Percentiles rank a stretch among this genome's conserved stretches.
Conservation (phyloP, 2,888 invertebrate species). For the Chalcosyrphus nemorum region DNA sequence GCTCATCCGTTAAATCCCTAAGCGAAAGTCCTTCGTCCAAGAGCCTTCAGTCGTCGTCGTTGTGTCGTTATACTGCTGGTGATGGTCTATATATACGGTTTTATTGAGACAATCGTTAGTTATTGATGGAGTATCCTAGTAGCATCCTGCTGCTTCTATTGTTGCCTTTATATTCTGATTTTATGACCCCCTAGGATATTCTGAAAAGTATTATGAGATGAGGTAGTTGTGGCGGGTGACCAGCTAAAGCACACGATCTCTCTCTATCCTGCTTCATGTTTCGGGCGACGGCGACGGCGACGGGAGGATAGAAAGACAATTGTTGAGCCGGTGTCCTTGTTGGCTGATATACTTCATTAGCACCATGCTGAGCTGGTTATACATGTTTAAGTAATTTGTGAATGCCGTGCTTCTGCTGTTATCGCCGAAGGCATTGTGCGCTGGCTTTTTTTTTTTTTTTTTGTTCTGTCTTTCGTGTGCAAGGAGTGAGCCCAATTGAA, state of each 20-base stretch:
- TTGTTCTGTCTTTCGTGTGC: no score
- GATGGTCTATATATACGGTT: slow-evolving; percentile 24
- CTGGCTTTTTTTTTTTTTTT: no score
- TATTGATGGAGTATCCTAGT: slow-evolving; percentile 58
- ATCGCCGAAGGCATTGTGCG: slow-evolving; percentile 19
- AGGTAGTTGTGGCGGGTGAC: slow-evolving; percentile 24
- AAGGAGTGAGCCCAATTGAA: not conserved
- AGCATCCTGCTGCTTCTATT: slow-evolving; percentile 58
- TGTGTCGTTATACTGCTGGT: not conserved
- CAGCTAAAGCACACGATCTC: not conserved
- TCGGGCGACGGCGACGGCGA: no score
- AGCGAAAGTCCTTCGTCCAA: slow-evolving; percentile 37
- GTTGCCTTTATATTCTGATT: slow-evolving; percentile 57
- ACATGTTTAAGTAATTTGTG: slow-evolving; percentile 55
- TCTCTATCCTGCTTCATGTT: no score
- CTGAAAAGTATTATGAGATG: slow-evolving; percentile 12
- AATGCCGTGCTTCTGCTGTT: slow-evolving; percentile 30
- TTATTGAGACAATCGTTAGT: slow-evolving; percentile 70
- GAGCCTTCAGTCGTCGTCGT: slow-evolving; percentile 21
- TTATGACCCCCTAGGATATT: slow-evolving; percentile 51
- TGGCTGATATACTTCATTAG: slow-evolving; percentile 53
- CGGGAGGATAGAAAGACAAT: no score
- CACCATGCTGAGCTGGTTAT: slow-evolving; percentile 33
- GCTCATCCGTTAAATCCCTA: slow-evolving; percentile 53
- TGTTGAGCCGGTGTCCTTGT: slow-evolving; percentile 29